phyloP scores from a whole-genome alignment of 1,140 invertebrate genomes.

The Elysia chlorotica region DNA sequence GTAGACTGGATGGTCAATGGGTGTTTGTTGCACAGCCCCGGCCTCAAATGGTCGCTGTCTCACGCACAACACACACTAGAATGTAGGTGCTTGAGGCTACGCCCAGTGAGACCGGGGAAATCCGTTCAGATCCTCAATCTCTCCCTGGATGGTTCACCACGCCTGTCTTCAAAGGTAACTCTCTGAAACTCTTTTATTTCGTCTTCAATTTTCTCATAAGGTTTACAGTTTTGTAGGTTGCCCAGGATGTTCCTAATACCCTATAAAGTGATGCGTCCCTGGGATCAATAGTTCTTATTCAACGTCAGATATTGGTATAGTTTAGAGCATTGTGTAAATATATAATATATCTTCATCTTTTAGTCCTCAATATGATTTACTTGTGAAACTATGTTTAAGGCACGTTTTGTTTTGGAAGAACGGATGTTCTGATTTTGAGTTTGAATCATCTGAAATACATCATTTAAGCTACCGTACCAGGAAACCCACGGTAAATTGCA shows the following conservation, averaged over 20 bases:
- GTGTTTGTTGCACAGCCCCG: background rate
- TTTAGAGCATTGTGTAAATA: background rate
- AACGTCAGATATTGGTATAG: background rate
- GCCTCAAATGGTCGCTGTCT: slow-evolving; percentile 19
- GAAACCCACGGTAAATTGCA: too few species aligned
- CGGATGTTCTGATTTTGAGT: too few species aligned
- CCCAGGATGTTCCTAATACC: background rate
- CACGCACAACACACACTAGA: slow-evolving; percentile 16
- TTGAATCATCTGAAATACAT: too few species aligned
- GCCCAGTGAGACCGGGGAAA: slow-evolving; percentile 7
- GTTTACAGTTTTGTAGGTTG: background rate
- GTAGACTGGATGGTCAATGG: too few species aligned
- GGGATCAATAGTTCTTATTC: background rate
- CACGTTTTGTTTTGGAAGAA: too few species aligned
- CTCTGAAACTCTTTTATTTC: too few species aligned
- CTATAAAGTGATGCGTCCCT: background rate
- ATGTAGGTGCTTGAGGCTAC: slow-evolving; percentile 14
- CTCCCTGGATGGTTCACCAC: background rate
- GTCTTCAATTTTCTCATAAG: background rate
- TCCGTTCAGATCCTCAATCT: background rate
- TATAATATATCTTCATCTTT: too few species aligned
- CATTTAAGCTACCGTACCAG: too few species aligned
- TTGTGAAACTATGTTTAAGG: too few species aligned
- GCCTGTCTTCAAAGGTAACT: too few species aligned
- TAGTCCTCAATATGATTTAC: too few species aligned